A percentile compares a stretch with the other conserved stretches of the same genome.
These are phyloP conservation scores for Vanessa tameamea DNA, from an alignment of 1,140 invertebrate species.

Conservation along the genomic window DNA sequence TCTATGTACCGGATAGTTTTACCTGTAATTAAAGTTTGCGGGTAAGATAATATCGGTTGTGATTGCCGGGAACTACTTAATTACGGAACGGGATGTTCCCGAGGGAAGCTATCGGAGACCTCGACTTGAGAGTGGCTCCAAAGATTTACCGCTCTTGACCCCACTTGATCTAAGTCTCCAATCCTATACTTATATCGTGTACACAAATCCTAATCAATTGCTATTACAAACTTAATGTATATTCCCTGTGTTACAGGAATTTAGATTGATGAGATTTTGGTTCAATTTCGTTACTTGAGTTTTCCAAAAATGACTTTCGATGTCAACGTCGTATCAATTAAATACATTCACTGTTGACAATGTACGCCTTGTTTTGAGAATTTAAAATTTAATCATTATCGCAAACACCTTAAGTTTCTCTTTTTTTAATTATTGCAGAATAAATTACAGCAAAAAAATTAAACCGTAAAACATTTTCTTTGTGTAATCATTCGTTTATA, in stretches of 20 bases:
- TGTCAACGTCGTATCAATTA: too few species aligned
- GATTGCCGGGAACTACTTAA: constrained; percentile 70
- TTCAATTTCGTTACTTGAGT: background rate
- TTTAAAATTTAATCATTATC: too few species aligned
- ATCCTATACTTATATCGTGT: constrained; percentile 45
- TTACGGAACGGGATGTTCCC: constrained; percentile 55
- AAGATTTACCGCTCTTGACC: constrained; percentile 69
- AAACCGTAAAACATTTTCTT: background rate
- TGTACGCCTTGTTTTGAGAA: too few species aligned
- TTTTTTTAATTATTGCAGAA: background rate
- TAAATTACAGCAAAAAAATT: background rate
- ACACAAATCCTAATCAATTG: constrained; percentile 46
- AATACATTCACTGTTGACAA: too few species aligned
- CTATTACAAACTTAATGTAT: constrained; percentile 23
- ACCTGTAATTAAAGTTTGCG: constrained; percentile 69
- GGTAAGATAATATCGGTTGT: constrained; percentile 60
- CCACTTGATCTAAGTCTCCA: constrained; percentile 58
- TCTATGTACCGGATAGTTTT: constrained; percentile 55
- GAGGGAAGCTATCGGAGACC: constrained; percentile 52
- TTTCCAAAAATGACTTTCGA: background rate
- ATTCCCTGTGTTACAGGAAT: background rate
- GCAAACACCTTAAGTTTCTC: too few species aligned
- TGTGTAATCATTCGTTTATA: constrained; percentile 9
- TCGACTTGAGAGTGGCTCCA: constrained; percentile 46
- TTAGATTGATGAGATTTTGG: background rate